Evolutionary conservation across 2,797 vertebrate genomes (phyloP).

Genomic region (Squalus acanthias): DNA sequence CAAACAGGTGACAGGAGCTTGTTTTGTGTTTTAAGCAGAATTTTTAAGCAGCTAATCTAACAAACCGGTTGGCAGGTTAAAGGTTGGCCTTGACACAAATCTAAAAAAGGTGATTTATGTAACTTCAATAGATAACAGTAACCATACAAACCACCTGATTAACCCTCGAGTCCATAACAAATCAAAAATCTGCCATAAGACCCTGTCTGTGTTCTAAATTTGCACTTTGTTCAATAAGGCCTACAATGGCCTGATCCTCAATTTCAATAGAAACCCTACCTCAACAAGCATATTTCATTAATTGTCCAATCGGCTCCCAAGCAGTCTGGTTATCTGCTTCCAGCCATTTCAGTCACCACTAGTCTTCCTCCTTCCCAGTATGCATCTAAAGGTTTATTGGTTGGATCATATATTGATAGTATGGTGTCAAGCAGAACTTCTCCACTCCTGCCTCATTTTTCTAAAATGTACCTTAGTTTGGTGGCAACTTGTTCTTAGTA

Average conservation of each 20-base stretch:
- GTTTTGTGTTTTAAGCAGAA: background rate
- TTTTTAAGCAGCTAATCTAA: background rate
- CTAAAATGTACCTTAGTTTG: background rate
- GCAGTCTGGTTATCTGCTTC: background rate
- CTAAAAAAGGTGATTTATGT: background rate
- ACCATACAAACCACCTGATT: background rate
- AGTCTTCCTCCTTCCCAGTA: background rate
- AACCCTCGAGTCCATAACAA: background rate
- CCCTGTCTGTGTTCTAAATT: background rate
- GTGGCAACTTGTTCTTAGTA: background rate
- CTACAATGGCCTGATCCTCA: background rate
- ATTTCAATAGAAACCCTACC: background rate
- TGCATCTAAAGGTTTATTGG: background rate
- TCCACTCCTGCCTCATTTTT: background rate
- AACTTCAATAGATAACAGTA: background rate
- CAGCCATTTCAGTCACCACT: background rate
- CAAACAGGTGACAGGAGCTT: background rate
- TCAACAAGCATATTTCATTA: background rate
- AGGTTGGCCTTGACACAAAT: background rate
- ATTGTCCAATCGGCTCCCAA: background rate
- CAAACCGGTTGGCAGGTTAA: background rate
- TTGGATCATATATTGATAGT: background rate
- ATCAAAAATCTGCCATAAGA: background rate
- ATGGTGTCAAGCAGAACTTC: no score
- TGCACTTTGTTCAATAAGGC: background rate